Evolutionary conservation across 2,888 invertebrate genomes (phyloP).

Genomic region (Stenodema calcarata): DNA sequence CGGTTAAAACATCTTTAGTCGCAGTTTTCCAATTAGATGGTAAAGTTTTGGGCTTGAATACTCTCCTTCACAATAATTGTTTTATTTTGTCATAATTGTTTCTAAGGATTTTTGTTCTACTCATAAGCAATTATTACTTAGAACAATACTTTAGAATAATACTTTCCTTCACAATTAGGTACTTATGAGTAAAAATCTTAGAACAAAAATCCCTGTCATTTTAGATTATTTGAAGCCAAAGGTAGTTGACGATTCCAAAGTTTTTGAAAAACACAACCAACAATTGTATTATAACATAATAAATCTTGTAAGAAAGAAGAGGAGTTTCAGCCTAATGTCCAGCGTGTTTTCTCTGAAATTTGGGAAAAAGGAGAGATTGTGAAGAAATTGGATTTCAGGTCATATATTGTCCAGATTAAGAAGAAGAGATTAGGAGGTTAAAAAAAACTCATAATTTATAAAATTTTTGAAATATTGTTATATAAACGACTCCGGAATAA

Average conservation of each 20-base stretch:
- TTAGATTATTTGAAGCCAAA: not conserved
- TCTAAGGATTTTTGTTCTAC: too few species aligned
- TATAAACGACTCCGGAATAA: not conserved
- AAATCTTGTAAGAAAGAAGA: not conserved
- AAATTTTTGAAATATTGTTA: not conserved
- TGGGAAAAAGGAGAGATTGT: conserved; percentile 6
- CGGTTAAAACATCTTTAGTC: not conserved
- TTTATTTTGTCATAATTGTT: too few species aligned
- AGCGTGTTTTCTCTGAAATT: not conserved
- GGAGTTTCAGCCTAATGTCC: not conserved
- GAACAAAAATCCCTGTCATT: not conserved
- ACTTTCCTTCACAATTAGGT: conserved; percentile 1
- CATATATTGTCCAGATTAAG: not conserved
- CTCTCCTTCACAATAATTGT: too few species aligned
- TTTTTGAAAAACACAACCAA: too few species aligned
- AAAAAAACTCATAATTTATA: not conserved
- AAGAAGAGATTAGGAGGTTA: not conserved
- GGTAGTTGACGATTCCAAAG: not conserved
- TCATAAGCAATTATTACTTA: too few species aligned
- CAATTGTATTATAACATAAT: not conserved
- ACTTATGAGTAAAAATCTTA: not conserved
- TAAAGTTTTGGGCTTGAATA: too few species aligned
- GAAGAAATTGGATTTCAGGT: conserved; percentile 5
- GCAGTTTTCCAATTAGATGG: too few species aligned
- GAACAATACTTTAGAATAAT: too few species aligned